Conservation (phyloP, 2,888 invertebrate genomes). For the Augiades crinisus region DNA sequence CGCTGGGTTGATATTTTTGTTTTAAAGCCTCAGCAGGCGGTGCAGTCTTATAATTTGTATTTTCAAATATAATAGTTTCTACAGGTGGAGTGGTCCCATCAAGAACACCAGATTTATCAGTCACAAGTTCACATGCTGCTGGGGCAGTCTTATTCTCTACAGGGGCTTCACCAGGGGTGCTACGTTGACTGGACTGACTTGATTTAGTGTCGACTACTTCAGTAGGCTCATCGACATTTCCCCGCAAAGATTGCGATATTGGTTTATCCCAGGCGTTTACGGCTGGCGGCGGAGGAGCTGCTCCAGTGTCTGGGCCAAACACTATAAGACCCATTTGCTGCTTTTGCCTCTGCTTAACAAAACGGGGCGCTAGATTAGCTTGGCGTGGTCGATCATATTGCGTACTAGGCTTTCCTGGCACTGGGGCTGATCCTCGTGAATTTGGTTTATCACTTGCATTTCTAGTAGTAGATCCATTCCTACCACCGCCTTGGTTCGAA, state of each 20-base stretch:
- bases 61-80: constrained; percentile 94
- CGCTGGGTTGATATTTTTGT: constrained; percentile 80
- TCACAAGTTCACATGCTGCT: constrained; percentile 46
- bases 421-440: constrained; percentile 56
- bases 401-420: constrained; percentile 54
- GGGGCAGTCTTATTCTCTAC: constrained; percentile 53
- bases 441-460: constrained; percentile 66
- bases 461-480: constrained; percentile 68
- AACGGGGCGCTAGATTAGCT: constrained; percentile 87
- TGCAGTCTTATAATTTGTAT: constrained; percentile 92
- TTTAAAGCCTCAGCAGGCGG: constrained; percentile 85
- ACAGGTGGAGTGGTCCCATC: constrained; percentile 91
- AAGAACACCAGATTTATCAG: constrained; percentile 81
- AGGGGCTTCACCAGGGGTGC: constrained; percentile 65
- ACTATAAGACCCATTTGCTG: constrained; percentile 69
- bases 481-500: constrained; percentile 68
- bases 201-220: constrained; percentile 60
- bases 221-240: constrained; percentile 70
- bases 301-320: constrained; percentile 77
- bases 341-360: constrained; percentile 87
- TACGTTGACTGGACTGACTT: constrained; percentile 67
- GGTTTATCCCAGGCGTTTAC: constrained; percentile 95
- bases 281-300: constrained; percentile 85
- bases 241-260: constrained; percentile 85
- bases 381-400: constrained; percentile 78